Percentiles rank a stretch among this genome's conserved stretches.
These are phyloP conservation scores for Notiomystis cincta DNA, from an alignment of 2,113 vertebrate genomes.

Conservation along the genomic window DNA sequence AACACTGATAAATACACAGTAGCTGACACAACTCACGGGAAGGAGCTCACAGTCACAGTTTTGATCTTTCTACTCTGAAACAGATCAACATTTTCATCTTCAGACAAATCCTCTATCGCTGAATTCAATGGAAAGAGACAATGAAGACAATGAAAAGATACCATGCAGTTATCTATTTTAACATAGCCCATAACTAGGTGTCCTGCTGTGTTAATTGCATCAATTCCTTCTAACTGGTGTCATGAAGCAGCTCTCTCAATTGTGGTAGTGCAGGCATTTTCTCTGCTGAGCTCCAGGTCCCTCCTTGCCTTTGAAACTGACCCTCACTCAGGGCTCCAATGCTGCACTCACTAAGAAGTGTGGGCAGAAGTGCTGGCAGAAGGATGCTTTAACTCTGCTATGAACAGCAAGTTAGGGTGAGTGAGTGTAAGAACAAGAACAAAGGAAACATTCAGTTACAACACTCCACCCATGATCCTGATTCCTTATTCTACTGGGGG, in stretches of 20 bases:
- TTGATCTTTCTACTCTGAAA: background rate
- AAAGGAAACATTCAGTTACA: background rate
- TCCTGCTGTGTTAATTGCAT: background rate
- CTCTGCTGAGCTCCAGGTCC: background rate
- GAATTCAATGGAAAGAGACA: background rate
- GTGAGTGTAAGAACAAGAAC: accelerated
- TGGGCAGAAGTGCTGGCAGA: background rate
- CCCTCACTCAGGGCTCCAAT: background rate
- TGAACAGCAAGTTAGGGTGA: background rate
- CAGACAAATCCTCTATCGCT: background rate
- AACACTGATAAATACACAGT: background rate
- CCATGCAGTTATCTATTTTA: background rate
- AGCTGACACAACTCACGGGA: background rate
- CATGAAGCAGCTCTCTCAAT: background rate
- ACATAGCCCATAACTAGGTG: background rate
- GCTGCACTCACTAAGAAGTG: background rate
- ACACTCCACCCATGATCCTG: background rate
- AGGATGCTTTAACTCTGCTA: background rate
- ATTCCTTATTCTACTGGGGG: background rate
- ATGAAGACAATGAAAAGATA: background rate
- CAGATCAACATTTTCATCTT: background rate
- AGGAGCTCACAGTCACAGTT: background rate
- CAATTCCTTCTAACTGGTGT: background rate
- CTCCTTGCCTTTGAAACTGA: background rate
- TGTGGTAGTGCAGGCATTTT: background rate